Percentiles rank a stretch among this genome's conserved stretches.
phyloP scores from a whole-genome alignment of 1,140 invertebrate genomes.

The Ips nitidus region DNA sequence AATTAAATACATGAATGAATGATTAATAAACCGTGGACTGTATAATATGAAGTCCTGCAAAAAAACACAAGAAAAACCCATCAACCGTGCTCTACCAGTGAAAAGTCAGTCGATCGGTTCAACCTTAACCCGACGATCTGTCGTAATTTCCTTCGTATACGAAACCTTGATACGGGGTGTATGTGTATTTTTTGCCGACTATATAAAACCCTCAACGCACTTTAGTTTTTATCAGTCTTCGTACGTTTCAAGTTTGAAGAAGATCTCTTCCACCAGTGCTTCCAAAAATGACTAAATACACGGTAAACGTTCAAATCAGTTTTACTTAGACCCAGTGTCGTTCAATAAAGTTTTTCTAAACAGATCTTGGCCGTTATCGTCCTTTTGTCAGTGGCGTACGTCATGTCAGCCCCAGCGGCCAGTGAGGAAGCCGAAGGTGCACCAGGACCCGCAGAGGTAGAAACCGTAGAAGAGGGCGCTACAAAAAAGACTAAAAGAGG shows the following conservation, averaged over 20 bases:
- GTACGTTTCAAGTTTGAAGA: background rate
- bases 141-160: slow-evolving; percentile 19
- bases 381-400: slow-evolving; percentile 6
- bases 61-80: too few relatives aligned
- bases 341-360: background rate
- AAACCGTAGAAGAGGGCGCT: slow-evolving; percentile 1
- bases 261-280: background rate
- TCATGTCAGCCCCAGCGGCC: slow-evolving; percentile 4
- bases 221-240: slow-evolving; percentile 8
- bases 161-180: slow-evolving; percentile 20
- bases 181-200: slow-evolving; percentile 11
- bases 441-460: slow-evolving; percentile 11
- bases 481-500: slow-evolving; percentile 36
- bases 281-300: slow-evolving; percentile 16
- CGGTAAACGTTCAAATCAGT: slow-evolving; percentile 4
- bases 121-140: slow-evolving; percentile 26
- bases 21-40: too few relatives aligned
- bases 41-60: too few relatives aligned
- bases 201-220: slow-evolving; percentile 12
- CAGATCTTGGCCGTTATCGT: slow-evolving; percentile 13
- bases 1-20: too few relatives aligned
- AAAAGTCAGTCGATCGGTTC: background rate
- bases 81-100: background rate
- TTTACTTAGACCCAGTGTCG: background rate
- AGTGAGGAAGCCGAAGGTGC: slow-evolving; percentile 10